phyloP scores from a whole-genome alignment of 1,140 invertebrate genomes.

The Zaprionus taronus region DNA sequence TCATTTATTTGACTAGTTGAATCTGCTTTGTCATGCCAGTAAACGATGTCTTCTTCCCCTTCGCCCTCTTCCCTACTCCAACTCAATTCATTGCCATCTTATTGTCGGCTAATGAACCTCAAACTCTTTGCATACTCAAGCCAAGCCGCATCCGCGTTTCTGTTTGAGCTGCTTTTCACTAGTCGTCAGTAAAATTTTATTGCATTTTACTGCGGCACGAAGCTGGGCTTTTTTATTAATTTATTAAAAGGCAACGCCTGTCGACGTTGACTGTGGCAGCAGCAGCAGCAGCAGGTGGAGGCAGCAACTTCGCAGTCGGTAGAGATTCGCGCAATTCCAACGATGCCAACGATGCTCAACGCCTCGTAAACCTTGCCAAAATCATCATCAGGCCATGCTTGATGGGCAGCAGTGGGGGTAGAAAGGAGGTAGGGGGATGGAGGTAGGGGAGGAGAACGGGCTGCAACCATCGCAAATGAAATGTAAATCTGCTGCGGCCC shows the following conservation, averaged over 20 bases:
- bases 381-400: slow-evolving; percentile 56
- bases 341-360: slow-evolving; percentile 49
- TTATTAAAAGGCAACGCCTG: slow-evolving; percentile 71
- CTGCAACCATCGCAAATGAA: slow-evolving; percentile 60
- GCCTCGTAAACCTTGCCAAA: slow-evolving; percentile 78
- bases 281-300: neutral
- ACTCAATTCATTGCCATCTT: slow-evolving; percentile 13
- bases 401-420: neutral
- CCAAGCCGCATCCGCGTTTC: neutral
- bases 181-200: slow-evolving; percentile 50
- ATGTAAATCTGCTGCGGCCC: slow-evolving; percentile 68
- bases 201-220: slow-evolving; percentile 43
- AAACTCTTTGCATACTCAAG: slow-evolving; percentile 29
- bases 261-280: slow-evolving; percentile 10
- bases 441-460: neutral
- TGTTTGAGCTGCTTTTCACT: slow-evolving; percentile 22
- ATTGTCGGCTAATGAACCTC: slow-evolving; percentile 41
- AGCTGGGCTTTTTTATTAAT: slow-evolving; percentile 66
- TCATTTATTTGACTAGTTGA: neutral
- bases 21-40: neutral
- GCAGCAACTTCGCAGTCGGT: neutral
- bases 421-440: neutral
- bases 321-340: slow-evolving; percentile 24
- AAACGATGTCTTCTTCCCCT: neutral
- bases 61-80: too few relatives aligned